Base-by-base conservation (phyloP, 2,888 invertebrate genomes). In the Drosophila buzzatii region DNA sequence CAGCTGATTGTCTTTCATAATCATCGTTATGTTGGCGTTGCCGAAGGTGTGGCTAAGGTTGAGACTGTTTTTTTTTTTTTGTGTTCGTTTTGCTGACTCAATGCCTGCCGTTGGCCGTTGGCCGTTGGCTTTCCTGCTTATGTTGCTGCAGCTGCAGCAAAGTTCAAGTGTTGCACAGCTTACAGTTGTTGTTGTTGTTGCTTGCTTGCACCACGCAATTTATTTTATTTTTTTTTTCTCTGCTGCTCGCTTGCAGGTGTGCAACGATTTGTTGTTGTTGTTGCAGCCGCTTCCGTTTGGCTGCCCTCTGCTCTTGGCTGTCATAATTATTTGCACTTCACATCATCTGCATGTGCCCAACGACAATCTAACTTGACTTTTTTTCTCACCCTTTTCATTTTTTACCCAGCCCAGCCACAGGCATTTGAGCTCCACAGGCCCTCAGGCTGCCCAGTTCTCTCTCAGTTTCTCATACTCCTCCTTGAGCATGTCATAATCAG, bases 1-100 rank as follows among this genome's bases (percentile, higher is more conserved):
- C 84, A 85, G 90, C 90, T 89, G 85, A 85, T 85, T 85, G 90
- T 89, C 90, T 89, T 85, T 89, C 85, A 85, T 89, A 85, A 85
- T 89, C 80, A 74, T 74, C 67, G 81, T 61, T 60, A 60, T 76
- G 68, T 51, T 73, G 69, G 44, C 53, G 69, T 61, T 44, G 35
- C 52, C 4, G 76, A 39, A 77, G 77, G 81, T 78, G 81, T 81
- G 81, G 65, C 77, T 76, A 60, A 67, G 72, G 76, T 57, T 76
- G 60, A 53, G 72, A 56, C 65, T 65, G 47, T 69, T 0, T 27
- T 27, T 27, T 27, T 3, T 27, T 27, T 27, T 27, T 3, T 3
- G 2, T 3, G 4, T 27, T 27, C 6, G 5, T 27, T 27, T 31
- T 20, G 71, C 76, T 77, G 77, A 80, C 77, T 77, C 80, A 80